Percentiles rank a stretch among this genome's conserved stretches.
Conservation (phyloP, 2,888 invertebrate genomes). For the Malachius bipustulatus region DNA sequence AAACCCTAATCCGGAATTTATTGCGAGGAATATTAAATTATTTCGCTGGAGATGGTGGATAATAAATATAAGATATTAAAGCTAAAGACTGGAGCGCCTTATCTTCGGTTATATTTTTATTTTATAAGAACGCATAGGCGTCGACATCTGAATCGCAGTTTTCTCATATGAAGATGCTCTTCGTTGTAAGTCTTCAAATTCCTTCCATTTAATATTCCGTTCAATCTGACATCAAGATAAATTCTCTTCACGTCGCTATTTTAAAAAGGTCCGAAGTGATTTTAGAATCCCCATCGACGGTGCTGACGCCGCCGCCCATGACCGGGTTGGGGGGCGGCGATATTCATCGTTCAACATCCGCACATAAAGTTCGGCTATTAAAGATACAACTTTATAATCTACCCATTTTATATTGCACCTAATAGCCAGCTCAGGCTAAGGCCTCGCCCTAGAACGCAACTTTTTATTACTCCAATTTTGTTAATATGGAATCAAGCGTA, state of each 20-base stretch:
- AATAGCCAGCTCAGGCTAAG: slow-evolving; percentile 27
- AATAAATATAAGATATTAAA: slow-evolving; percentile 40
- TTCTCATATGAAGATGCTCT: too few species aligned
- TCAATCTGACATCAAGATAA: too few species aligned
- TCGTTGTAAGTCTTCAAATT: too few species aligned
- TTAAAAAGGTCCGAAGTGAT: too few species aligned
- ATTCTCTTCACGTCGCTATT: too few species aligned
- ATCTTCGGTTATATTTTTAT: slow-evolving; percentile 31
- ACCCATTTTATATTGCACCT: slow-evolving; percentile 34
- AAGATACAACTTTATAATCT: slow-evolving; percentile 40
- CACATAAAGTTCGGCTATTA: slow-evolving; percentile 37
- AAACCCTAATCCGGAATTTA: slow-evolving; percentile 40
- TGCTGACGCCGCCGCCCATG: too few species aligned
- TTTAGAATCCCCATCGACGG: too few species aligned
- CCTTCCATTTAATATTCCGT: too few species aligned
- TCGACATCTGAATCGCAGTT: too few species aligned
- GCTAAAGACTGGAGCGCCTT: slow-evolving; percentile 33
- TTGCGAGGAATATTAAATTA: slow-evolving; percentile 39
- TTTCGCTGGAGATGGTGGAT: slow-evolving; percentile 34
- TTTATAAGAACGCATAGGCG: slow-evolving; percentile 33
- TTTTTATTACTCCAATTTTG: slow-evolving; percentile 43
- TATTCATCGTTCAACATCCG: slow-evolving; percentile 36
- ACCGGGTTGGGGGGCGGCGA: too few species aligned
- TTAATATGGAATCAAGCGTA: slow-evolving; percentile 33
- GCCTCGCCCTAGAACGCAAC: slow-evolving; percentile 33